Evolutionary conservation across 2,888 invertebrate species (phyloP), one percentile per base, ranked within the genome.

Genomic region (Caenorhabditis sinica): DNA sequence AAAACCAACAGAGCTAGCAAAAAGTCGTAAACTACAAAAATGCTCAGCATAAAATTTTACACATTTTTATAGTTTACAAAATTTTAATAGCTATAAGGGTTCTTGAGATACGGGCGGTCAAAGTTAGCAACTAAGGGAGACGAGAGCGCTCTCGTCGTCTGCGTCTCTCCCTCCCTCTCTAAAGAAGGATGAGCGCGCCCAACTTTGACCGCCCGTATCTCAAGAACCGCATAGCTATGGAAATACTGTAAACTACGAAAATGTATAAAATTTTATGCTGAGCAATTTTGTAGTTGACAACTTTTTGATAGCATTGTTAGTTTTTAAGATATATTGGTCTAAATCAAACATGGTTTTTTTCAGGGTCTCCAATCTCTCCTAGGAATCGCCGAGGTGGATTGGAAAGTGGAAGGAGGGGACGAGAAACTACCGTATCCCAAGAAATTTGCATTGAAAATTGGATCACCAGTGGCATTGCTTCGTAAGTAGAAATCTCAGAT

Each of bases 321-420:
- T 20, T 49, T 49, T 49, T 20, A 40, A n/a, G 36, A 53, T 20
- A 56, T 25, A 28, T n/a, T n/a, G n/a, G n/a, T n/a, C n/a, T n/a
- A n/a, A n/a, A n/a, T n/a, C n/a, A n/a, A n/a, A n/a, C n/a, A n/a
- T n/a, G n/a, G n/a, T 0, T 15, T 13, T 40, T 49, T 79, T 51
- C 53, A 84, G 84, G 85, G 85, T 23, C 85, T 85, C 11, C 85
- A 84, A 84, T 84, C 84, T 20, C 81, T 84, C 15, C 66, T 84
- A 11, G 84, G 84, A n/a, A 49, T 84, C 9, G 79, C 74, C 25
- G 53, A 84, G 28, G 60, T 68, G 3, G 76, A 84, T 9, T 81
- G 76, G 73, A 17, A 30, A 20, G 23, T 49, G 6, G 20, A 73
- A 1, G 33, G 30, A 25, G 71, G 36, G 1, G 66, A 58, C 2